Percentiles rank a stretch among this genome's conserved stretches.
These are phyloP conservation scores for Sebastes aleutianus DNA, from an alignment of 2,797 vertebrate genomes.

Conservation along the genomic window DNA sequence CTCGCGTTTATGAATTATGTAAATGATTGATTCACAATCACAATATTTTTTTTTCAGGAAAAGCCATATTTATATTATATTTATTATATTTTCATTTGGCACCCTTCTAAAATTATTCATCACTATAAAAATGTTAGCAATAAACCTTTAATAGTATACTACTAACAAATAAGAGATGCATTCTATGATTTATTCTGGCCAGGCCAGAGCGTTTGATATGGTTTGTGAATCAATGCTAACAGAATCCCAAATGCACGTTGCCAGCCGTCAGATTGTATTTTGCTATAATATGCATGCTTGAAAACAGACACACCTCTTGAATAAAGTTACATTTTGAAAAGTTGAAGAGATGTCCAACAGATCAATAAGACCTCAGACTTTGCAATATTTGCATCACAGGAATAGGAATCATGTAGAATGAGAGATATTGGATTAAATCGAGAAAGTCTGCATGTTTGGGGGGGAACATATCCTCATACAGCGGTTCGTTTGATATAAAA, in stretches of 20 bases:
- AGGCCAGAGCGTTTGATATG: not conserved
- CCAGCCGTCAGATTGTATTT: not conserved
- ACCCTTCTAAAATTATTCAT: too few species aligned
- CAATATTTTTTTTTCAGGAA: too few species aligned
- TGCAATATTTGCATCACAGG: not conserved
- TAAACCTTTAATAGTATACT: not conserved
- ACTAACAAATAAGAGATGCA: not conserved
- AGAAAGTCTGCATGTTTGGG: too few species aligned
- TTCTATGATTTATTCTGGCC: not conserved
- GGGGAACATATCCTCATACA: too few species aligned
- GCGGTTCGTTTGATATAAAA: too few species aligned
- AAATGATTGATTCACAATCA: too few species aligned
- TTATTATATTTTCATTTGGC: too few species aligned
- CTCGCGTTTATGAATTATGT: too few species aligned
- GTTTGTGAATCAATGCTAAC: slow-evolving; percentile 10
- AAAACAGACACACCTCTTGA: not conserved
- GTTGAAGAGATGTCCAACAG: not conserved
- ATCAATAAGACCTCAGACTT: not conserved
- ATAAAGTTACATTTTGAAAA: not conserved
- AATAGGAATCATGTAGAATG: not conserved
- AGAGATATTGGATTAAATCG: too few species aligned
- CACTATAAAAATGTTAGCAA: not conserved
- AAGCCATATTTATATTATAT: too few species aligned
- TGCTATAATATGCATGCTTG: not conserved
- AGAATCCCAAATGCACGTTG: not conserved